Evolutionary conservation across 2,113 vertebrate species (phyloP), one percentile per base, ranked within the genome.

Genomic region (Struthio camelus): DNA sequence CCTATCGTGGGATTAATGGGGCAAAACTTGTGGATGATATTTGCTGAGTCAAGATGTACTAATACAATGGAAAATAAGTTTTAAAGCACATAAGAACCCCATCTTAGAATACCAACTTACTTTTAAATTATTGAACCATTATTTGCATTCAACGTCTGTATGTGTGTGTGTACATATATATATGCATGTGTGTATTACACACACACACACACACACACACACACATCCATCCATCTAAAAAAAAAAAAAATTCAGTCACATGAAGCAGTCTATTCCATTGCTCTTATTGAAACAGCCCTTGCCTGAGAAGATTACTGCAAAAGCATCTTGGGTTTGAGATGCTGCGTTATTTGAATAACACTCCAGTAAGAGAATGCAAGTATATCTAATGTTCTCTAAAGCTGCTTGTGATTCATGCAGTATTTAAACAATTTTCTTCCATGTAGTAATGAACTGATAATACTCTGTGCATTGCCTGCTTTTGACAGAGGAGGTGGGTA

Each of bases 1-100:
- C 99, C 56, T 99, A 99, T 69, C 98, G 99, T 0, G 99, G 99
- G 1, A 99, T 99, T 81, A 99, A 98, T 0, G 99, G 99, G 2
- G 97, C 98, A 3, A 98, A 98, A 76, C 97, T 99, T 8, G 98
- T 99, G 42, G 98, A 98, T 7, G 99, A 99, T 17, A 95, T 91
- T 13, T 98, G 98, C 87, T 99, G 97, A 98, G 85, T 61, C 54
- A 6, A 7, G 28, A 13, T 0, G 6, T 42, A 61, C n/a, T 36
- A n/a, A 1, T 6, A 4, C 6, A 0, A 1, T 6, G 56, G 46
- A 28, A 7, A 50, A 8, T 14, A 34, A 5, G 18, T 3, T n/a
- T 77, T 14, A 71, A 85, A 53, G 58, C 65, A 92, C 59, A 44
- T 10, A 58, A 14, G 30, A 80, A 15, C 48, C 54, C n/a, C 6